Base-by-base conservation (phyloP, 1,140 invertebrate genomes). In the Drosophila ironensis region DNA sequence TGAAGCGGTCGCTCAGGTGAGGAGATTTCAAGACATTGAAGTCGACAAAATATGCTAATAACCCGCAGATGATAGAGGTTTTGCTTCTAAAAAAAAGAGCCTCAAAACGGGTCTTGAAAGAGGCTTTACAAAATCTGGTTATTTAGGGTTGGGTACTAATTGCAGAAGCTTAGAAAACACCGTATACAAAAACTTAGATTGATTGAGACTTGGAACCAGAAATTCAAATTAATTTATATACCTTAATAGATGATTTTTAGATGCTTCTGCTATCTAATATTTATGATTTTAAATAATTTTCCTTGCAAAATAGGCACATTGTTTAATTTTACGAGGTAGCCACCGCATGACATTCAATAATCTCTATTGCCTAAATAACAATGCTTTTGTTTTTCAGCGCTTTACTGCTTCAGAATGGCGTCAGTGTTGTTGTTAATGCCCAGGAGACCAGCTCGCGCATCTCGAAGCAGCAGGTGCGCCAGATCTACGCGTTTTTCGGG, bases 371-470 rank as follows among this genome's bases (percentile, higher is more conserved):
- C n/a, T n/a, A n/a, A n/a, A n/a, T n/a, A n/a, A n/a, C n/a, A n/a
- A n/a, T n/a, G n/a, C n/a, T n/a, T n/a, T n/a, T n/a, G 46, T 40
- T 12, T 60, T 46, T 7, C 41, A 89, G 88, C 60, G 74, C 86
- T 16, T 63, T 71, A 1, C 52, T 86, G 3, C 47, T 89, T 68
- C 87, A 88, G 45, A 76, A 78, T 38, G 94, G 93, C n/a, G 88
- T 94, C 24, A 92, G 92, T 30, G 89, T 94, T 38, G 89, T 95
- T 22, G 91, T 95, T 48, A 94, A 95, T 68, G 93, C 93, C 9
- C 91, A 93, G 64, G 91, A 91, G 76, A 92, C 92, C 41, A 91
- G 92, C 47, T 94, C 93, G 91, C 92, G 93, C 27, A 90, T 93
- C 24, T 92, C 93, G 16, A 90, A 93, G 50, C 91, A 92, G n/a